Conservation (phyloP, 2,113 vertebrate genomes). For the Pseudonaja textilis region DNA sequence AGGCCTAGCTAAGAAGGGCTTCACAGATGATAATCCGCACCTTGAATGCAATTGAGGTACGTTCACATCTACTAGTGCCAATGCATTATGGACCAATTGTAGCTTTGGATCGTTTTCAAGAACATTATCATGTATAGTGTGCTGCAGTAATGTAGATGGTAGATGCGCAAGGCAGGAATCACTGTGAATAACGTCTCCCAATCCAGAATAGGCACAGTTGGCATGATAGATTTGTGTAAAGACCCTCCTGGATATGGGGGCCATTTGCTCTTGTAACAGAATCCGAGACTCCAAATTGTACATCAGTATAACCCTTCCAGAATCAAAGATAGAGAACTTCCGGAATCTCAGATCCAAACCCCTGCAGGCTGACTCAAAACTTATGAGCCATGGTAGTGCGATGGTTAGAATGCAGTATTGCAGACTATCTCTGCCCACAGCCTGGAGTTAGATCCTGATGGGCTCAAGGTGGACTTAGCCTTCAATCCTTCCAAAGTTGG, state of each 20-base stretch:
- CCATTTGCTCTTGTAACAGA: background rate
- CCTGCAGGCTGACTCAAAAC: background rate
- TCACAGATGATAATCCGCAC: background rate
- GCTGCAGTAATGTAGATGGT: background rate
- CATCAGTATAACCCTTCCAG: background rate
- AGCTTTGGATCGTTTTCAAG: background rate
- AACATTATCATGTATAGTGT: background rate
- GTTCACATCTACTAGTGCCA: background rate
- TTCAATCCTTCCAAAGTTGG: background rate
- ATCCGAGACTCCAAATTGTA: background rate
- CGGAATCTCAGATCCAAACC: background rate
- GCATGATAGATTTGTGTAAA: background rate
- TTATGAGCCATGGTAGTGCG: background rate
- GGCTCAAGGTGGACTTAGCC: background rate
- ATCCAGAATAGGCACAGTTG: background rate
- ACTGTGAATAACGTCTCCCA: background rate
- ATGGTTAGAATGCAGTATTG: background rate
- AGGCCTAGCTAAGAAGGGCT: background rate
- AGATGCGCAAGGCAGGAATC: background rate
- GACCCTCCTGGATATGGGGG: background rate
- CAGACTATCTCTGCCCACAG: background rate
- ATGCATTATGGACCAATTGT: background rate
- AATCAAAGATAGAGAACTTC: background rate
- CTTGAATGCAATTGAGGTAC: background rate
- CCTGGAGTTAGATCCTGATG: background rate